Conservation (phyloP, 1,140 invertebrate genomes). For the Caenorhabditis remanei region DNA sequence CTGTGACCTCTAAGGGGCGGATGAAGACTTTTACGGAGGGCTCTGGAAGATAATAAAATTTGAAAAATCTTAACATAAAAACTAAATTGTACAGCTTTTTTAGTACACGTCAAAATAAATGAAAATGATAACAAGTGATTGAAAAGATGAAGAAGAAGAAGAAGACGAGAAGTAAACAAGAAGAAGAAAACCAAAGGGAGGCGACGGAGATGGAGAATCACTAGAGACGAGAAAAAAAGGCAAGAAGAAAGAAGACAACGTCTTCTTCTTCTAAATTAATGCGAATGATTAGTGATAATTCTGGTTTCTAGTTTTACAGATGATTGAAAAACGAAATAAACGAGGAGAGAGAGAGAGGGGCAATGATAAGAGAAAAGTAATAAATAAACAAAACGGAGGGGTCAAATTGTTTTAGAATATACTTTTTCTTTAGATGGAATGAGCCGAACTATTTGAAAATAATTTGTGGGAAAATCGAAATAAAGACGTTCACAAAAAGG, state of each 20-base stretch:
- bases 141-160: too few species aligned
- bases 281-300: constrained; percentile 44
- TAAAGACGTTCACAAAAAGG: too few species aligned
- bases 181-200: neutral
- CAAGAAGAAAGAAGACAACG: neutral
- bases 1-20: constrained; percentile 60
- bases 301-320: constrained; percentile 32
- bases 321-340: neutral
- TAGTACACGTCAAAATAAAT: neutral
- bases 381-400: neutral
- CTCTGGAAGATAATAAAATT: constrained; percentile 31
- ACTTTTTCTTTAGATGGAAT: neutral
- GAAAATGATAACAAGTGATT: too few species aligned
- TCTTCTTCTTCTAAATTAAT: constrained; percentile 26
- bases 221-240: neutral
- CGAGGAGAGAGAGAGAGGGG: neutral
- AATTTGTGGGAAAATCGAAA: neutral
- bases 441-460: neutral
- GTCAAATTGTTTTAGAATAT: neutral
- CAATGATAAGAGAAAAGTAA: neutral
- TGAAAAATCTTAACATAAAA: neutral
- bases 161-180: constrained; percentile 7
- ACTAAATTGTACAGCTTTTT: neutral
- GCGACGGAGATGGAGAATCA: neutral
- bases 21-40: constrained; percentile 61